Evolutionary conservation across 2,113 vertebrate genomes (phyloP).

Genomic region (Shinisaurus crocodilurus): DNA sequence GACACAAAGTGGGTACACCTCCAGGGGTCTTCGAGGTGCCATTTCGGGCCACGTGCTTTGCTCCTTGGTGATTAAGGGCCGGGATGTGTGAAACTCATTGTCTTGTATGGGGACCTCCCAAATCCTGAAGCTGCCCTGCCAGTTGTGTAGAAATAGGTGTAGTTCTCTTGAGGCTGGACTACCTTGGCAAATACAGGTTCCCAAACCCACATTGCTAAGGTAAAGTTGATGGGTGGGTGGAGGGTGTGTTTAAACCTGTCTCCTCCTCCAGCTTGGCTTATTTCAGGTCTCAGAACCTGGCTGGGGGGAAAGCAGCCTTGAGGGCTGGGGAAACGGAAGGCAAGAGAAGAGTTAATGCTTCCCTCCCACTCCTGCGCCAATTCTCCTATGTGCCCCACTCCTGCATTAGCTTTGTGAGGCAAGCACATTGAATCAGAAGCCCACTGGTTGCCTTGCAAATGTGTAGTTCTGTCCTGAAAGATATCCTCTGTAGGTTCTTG

Average conservation of each 20-base stretch:
- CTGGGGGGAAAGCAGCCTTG: neutral
- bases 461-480: neutral
- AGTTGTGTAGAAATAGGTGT: neutral
- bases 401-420: neutral
- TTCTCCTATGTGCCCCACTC: neutral
- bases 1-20: neutral
- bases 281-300: neutral
- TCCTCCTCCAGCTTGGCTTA: neutral
- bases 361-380: neutral
- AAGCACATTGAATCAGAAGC: neutral
- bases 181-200: neutral
- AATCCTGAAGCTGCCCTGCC: neutral
- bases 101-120: neutral
- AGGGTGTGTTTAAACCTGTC: neutral
- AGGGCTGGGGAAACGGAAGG: neutral
- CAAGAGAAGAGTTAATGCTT: neutral
- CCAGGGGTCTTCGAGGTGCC: neutral
- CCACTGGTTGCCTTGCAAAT: neutral
- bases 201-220: neutral
- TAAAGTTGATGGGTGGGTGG: neutral
- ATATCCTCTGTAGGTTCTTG: neutral
- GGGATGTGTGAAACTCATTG: neutral
- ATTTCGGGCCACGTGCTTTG: neutral
- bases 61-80: neutral
- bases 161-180: too few species aligned